Conservation (phyloP, 2,888 invertebrate genomes). For the Cephonodes hylas region DNA sequence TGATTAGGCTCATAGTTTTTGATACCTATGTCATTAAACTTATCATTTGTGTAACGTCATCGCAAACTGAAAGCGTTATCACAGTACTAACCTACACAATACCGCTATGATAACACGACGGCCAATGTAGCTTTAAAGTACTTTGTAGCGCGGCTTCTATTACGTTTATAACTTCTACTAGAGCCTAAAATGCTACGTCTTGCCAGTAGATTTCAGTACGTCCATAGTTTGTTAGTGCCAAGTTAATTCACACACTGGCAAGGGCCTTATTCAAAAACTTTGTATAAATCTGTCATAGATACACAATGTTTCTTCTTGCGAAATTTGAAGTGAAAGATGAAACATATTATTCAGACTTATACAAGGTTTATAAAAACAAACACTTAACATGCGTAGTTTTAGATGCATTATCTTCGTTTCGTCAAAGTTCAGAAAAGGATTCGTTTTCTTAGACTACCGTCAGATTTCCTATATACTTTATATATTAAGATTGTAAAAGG, state of each 20-base stretch:
- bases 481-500: no score
- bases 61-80: neutral
- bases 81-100: neutral
- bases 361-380: no score
- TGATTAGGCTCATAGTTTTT: no score
- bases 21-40: no score
- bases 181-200: neutral
- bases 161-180: neutral
- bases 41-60: neutral
- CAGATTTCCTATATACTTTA: no score
- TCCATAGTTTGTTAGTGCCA: conserved; percentile 2
- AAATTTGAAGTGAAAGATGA: no score
- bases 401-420: neutral
- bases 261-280: neutral
- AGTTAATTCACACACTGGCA: conserved; percentile 10
- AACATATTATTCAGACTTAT: no score
- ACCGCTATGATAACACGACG: neutral
- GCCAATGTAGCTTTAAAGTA: neutral
- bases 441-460: neutral
- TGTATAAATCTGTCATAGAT: no score
- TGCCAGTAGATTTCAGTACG: conserved; percentile 1
- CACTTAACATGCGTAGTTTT: neutral
- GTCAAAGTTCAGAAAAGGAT: neutral
- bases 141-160: neutral
- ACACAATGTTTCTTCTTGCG: no score